Conservation (phyloP, 92 coral and sea anemone species). For the Pocillopora meandrina region DNA sequence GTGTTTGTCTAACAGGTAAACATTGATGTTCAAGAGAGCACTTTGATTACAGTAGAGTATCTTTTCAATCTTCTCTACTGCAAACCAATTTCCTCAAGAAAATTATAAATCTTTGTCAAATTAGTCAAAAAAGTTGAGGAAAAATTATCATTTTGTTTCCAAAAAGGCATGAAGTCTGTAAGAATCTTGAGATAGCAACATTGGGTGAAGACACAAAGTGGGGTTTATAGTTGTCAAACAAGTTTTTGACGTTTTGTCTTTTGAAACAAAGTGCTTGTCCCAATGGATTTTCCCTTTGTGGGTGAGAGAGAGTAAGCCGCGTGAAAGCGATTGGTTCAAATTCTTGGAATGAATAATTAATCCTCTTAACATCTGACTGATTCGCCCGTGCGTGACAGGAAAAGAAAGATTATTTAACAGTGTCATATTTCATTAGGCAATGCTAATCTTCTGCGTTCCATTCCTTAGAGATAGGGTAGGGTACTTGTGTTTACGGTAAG, state of each 20-base stretch:
- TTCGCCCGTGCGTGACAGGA: slow-evolving; percentile 37
- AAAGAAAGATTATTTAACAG: neutral
- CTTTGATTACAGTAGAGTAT: neutral
- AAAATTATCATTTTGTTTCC: neutral
- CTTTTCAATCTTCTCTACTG: neutral
- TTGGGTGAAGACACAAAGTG: slow-evolving; percentile 9
- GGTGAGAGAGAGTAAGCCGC: slow-evolving; percentile 8
- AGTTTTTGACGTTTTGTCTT: slow-evolving; percentile 13
- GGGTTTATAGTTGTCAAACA: neutral
- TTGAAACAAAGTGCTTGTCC: slow-evolving; percentile 10
- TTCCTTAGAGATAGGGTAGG: slow-evolving; percentile 66
- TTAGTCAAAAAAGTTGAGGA: neutral
- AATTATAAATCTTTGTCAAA: neutral
- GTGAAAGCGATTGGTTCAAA: slow-evolving; percentile 9
- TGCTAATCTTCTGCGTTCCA: slow-evolving; percentile 3
- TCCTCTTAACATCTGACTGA: neutral
- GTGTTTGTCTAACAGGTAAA: slow-evolving; percentile 19
- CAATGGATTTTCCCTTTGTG: neutral
- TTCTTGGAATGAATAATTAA: neutral
- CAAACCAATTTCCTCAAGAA: neutral
- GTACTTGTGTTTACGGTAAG: slow-evolving; percentile 45
- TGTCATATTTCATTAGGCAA: slow-evolving; percentile 34
- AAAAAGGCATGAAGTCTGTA: neutral
- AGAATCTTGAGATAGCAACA: neutral
- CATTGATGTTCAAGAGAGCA: neutral